Evolutionary conservation across 2,888 invertebrate species (phyloP).

Genomic region (Acronicta alni): DNA sequence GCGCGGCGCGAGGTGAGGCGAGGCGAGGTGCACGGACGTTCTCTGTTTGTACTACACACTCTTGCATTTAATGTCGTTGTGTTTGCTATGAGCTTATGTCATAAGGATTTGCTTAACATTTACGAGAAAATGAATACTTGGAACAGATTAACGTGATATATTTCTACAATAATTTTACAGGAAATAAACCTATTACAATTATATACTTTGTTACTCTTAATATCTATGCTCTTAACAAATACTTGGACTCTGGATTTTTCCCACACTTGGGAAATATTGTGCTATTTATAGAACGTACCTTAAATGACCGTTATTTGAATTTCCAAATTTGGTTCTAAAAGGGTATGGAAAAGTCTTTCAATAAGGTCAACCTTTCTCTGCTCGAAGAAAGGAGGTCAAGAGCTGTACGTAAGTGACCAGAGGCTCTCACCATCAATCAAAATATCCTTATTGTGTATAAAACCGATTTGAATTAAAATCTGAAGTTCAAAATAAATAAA

Average conservation of each 20-base stretch:
- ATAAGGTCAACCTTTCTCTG: conserved; percentile 6
- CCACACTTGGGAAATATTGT: too few species aligned
- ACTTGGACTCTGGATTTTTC: background rate
- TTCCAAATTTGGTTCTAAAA: conserved; percentile 8
- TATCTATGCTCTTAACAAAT: too few species aligned
- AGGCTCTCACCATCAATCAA: too few species aligned
- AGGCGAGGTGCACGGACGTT: conserved; percentile 13
- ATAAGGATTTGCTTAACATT: background rate
- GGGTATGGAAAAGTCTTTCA: conserved; percentile 8
- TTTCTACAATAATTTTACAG: background rate
- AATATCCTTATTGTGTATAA: too few species aligned
- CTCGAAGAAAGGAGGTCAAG: conserved; percentile 1
- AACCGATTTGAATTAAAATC: too few species aligned
- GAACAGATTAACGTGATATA: background rate
- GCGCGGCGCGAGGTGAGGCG: too few species aligned
- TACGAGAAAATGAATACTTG: background rate
- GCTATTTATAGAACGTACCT: conserved; percentile 1
- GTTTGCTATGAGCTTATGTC: background rate
- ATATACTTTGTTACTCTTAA: too few species aligned
- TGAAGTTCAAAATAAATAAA: too few species aligned
- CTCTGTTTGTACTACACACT: conserved; percentile 45
- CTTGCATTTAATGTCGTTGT: conserved; percentile 27
- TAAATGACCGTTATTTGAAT: background rate
- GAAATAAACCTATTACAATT: background rate
- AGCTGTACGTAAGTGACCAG: background rate